A percentile compares a stretch with the other conserved stretches of the same genome.
Conservation (phyloP, 2,888 invertebrate species). For the Caradrina clavipalpis region DNA sequence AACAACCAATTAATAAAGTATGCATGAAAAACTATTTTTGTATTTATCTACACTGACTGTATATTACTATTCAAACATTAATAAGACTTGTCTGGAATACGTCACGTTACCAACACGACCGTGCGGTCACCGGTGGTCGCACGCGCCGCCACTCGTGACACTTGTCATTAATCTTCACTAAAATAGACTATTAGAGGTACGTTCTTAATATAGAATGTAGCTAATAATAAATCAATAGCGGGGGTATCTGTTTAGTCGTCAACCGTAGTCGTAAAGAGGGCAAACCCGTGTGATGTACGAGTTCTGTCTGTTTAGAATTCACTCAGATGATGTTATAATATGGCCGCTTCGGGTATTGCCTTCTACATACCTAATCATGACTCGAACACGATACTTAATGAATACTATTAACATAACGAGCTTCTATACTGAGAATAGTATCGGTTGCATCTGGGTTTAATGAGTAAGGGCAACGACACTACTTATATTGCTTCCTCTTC, state of each 20-base stretch:
- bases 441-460: no score
- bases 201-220: slow-evolving; percentile 6
- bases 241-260: slow-evolving; percentile 4
- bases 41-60: neutral
- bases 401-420: no score
- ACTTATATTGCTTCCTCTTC: no score
- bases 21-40: neutral
- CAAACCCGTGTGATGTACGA: neutral
- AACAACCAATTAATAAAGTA: slow-evolving; percentile 7
- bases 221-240: neutral
- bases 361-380: no score
- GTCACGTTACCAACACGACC: neutral
- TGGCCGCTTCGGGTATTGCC: no score
- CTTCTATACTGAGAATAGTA: no score
- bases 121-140: slow-evolving; percentile 1
- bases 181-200: slow-evolving; percentile 28
- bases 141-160: neutral
- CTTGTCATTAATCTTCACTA: slow-evolving; percentile 37
- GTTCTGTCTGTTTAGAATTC: slow-evolving; percentile 8
- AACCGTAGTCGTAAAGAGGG: slow-evolving; percentile 1
- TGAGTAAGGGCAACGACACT: no score
- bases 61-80: slow-evolving; percentile 28
- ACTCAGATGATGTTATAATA: no score
- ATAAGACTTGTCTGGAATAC: neutral
- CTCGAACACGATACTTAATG: no score